Percentiles rank a stretch among this genome's conserved stretches.
Conservation (phyloP, 1,140 invertebrate genomes). For the Zaprionus vittiger region DNA sequence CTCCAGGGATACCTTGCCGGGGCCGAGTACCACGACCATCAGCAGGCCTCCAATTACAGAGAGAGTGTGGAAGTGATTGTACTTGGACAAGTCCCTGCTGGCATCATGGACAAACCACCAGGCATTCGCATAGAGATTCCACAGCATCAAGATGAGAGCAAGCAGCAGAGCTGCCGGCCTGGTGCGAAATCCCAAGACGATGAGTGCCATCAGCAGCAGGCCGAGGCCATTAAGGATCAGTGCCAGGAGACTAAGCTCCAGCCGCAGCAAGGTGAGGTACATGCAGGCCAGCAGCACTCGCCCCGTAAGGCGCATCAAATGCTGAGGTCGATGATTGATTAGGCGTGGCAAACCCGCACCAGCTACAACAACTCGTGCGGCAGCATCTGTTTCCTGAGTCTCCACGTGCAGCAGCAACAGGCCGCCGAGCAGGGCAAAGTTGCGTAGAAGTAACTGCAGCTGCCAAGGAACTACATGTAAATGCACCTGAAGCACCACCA, state of each 20-base stretch:
- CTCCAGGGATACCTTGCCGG: slow-evolving; percentile 47
- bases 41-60: slow-evolving; percentile 50
- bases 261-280: slow-evolving; percentile 42
- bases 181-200: slow-evolving; percentile 52
- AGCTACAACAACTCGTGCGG: neutral
- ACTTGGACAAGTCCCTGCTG: slow-evolving; percentile 27
- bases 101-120: slow-evolving; percentile 32
- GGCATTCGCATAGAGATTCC: slow-evolving; percentile 39
- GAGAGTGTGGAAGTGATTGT: slow-evolving; percentile 45
- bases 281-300: slow-evolving; percentile 39
- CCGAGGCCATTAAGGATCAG: slow-evolving; percentile 24
- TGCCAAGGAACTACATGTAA: slow-evolving; percentile 20
- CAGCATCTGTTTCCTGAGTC: slow-evolving; percentile 1
- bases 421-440: slow-evolving; percentile 41
- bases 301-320: slow-evolving; percentile 45
- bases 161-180: slow-evolving; percentile 33
- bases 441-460: slow-evolving; percentile 34
- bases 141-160: slow-evolving; percentile 29
- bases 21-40: slow-evolving; percentile 48
- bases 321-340: slow-evolving; percentile 22
- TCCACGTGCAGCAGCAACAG: slow-evolving; percentile 46
- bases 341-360: slow-evolving; percentile 26
- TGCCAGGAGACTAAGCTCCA: neutral
- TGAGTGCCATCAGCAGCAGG: slow-evolving; percentile 36
- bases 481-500: slow-evolving; percentile 30